Percentiles rank a stretch among this genome's conserved stretches.
Conservation (phyloP, 2,113 vertebrate genomes). For the Tyrannus savana region DNA sequence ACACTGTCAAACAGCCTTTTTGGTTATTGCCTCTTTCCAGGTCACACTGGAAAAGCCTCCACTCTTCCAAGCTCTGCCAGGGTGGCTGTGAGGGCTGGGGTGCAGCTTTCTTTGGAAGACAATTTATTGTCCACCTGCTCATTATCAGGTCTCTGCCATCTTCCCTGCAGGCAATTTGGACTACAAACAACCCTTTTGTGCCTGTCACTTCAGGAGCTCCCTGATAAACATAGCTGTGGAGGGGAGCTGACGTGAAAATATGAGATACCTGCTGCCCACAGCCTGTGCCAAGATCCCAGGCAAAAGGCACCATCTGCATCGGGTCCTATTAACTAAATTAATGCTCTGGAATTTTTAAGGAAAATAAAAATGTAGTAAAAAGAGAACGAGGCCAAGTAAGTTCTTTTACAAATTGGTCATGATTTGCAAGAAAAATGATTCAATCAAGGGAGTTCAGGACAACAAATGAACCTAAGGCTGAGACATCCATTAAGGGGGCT, state of each 20-base stretch:
- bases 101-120: not conserved
- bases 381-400: not conserved
- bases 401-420: constrained; percentile 45
- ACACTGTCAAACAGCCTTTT: not conserved
- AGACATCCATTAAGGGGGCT: not conserved
- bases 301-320: constrained; percentile 58
- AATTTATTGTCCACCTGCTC: constrained; percentile 56
- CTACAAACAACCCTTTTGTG: constrained; percentile 59
- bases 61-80: rapidly evolving
- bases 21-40: not conserved
- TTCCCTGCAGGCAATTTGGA: constrained; percentile 59
- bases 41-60: not conserved
- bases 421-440: constrained; percentile 62
- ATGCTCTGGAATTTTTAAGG: constrained; percentile 42
- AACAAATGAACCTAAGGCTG: not conserved
- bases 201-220: constrained; percentile 57
- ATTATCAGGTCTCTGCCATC: constrained; percentile 22
- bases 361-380: constrained; percentile 1
- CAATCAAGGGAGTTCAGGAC: not conserved
- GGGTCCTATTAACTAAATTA: constrained; percentile 72
- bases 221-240: constrained; percentile 68
- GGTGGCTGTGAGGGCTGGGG: rapidly evolving
- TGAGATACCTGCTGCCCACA: constrained; percentile 58
- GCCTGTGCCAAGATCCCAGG: constrained; percentile 54
- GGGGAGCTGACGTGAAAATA: constrained; percentile 66